A percentile compares a stretch with the other conserved stretches of the same genome.
Evolutionary conservation across 2,113 vertebrate species (phyloP).

Genomic region (Ceuthmochares aereus): DNA sequence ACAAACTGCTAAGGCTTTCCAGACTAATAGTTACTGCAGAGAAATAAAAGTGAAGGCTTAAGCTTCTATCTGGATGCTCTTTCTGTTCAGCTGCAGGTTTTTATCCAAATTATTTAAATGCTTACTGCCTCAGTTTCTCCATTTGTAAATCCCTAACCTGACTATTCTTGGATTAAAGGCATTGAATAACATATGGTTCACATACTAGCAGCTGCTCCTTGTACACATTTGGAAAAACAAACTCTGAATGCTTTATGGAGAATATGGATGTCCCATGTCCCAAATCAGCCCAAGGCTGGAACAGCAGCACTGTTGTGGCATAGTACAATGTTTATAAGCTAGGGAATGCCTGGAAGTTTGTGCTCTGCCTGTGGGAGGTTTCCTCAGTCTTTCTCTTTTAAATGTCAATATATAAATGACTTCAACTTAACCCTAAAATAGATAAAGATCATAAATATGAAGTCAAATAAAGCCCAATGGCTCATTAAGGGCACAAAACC

Average conservation of each 20-base stretch:
- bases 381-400: background rate
- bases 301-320: background rate
- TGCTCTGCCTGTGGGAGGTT: background rate
- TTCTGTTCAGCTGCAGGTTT: background rate
- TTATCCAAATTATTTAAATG: background rate
- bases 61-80: background rate
- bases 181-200: background rate
- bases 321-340: fast-evolving
- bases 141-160: background rate
- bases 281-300: background rate
- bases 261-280: background rate
- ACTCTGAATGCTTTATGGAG: background rate
- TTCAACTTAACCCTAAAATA: background rate
- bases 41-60: background rate
- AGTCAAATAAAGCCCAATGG: background rate
- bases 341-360: background rate
- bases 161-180: background rate
- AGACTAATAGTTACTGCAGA: background rate
- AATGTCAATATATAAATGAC: background rate
- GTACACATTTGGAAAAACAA: background rate
- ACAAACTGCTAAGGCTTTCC: background rate
- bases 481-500: background rate
- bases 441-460: background rate
- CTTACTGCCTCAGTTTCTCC: background rate
- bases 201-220: background rate